Evolutionary conservation across 2,113 vertebrate genomes (phyloP).

Genomic region (Meles meles): DNA sequence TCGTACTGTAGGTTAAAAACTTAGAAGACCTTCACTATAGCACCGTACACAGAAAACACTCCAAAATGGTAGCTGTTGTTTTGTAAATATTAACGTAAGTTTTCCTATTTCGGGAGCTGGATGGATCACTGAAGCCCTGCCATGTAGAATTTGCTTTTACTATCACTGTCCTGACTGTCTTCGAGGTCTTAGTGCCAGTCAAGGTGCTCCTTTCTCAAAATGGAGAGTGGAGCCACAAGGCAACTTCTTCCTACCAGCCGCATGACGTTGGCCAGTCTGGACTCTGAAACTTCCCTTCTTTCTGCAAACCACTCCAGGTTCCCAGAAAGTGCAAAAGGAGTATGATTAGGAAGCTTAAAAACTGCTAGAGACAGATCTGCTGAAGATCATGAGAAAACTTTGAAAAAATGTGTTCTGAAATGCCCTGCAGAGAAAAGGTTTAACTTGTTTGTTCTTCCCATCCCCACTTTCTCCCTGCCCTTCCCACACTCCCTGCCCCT

Average conservation of each 20-base stretch:
- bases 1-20: background rate
- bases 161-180: background rate
- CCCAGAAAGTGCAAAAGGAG: background rate
- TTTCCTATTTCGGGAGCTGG: background rate
- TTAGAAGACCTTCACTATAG: background rate
- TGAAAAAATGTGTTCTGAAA: background rate
- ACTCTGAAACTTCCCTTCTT: background rate
- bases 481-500: rapidly evolving
- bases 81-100: background rate
- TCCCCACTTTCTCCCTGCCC: background rate
- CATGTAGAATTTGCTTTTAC: background rate
- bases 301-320: background rate
- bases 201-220: background rate
- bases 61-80: background rate
- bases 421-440: background rate
- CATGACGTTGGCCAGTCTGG: background rate
- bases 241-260: background rate
- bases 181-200: background rate
- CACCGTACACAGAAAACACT: background rate
- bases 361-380: background rate
- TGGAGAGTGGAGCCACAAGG: background rate
- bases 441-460: background rate
- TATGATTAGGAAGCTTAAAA: background rate
- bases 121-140: background rate
- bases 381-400: background rate